Evolutionary conservation across 2,797 vertebrate genomes (phyloP), one percentile per base, ranked within the genome.

Genomic region (Poliocrania exsul): DNA sequence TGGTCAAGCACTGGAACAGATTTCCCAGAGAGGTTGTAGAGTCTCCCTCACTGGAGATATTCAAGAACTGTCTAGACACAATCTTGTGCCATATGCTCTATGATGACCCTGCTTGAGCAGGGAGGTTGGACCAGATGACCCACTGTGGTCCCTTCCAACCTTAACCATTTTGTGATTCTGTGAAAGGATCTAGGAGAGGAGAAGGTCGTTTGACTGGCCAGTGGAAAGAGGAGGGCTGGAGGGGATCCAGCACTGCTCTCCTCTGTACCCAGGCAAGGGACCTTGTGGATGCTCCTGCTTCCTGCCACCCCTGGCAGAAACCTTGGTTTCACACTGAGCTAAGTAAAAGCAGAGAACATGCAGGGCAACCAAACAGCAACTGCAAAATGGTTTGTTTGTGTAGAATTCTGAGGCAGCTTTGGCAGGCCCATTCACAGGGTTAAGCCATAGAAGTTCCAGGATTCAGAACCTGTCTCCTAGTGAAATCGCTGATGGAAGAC

Each of bases 271-370:
- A 53, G 20, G 31, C 1, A 4, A 90, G 42, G 31, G 31, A 53
- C 24, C 9, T 16, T 61, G 23, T 0, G 3, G 64, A 29, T 74
- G 24, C 28, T 81, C 56, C 46, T 13, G 16, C 42, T 79, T 49
- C 35, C 19, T 75, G n/a, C 33, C 0, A 2, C 16, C 17, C 51
- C 13, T 0, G 0, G 0, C 29, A 65, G 42, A 75, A 81, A 65
- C 28, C 31, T 58, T 16, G 6, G 35, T 25, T 84, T 88, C 50
- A 11, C 7, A 7, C 0, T 0, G 16, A 62, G 20, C 29, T 66
- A 64, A 23, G 25, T 61, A 75, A 86, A 72, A 87, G 66, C 26
- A 42, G 21, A 38, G 12, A 89, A 25, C 11, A 9, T 6, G 6
- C 20, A 17, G 15, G 14, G 51, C 51, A 82, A 10, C 23, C 21